Base-by-base conservation (phyloP, 92 coral and sea anemone genomes). In the Pocillopora grandis region DNA sequence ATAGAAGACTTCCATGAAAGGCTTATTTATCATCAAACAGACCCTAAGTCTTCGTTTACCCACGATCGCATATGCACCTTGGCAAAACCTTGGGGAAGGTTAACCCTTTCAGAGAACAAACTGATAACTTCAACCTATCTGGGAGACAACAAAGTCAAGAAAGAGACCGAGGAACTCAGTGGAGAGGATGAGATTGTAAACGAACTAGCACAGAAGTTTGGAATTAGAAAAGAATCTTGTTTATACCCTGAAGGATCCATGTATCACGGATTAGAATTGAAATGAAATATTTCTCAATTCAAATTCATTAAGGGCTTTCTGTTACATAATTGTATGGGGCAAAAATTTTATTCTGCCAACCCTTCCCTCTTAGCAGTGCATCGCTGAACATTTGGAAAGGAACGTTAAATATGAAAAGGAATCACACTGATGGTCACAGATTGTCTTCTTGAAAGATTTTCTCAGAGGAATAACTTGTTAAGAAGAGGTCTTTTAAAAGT, bases 41-140 rank as follows among this genome's bases (percentile, higher is more conserved):
- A 86, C 21, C 31, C 85, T 10, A 33, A 8, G 18, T 76, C 92
- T 2, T n/a, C 84, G 21, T 80, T 89, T 6, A 89, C 83, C 35
- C 77, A 76, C 58, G 80, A 76, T 27, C 82, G 88, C 61, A 14
- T 89, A 15, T 85, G 89, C 79, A 80, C 92, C 55, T 12, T 87
- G 27, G 79, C 85, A 15, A 86, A 60, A 67, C 89, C 91, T 15
- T 83, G 91, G 89, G 91, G 91, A 18, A 73, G 89, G 67, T n/a
- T 85, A 18, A 85, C 87, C 66, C 65, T 89, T 58, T 35, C 84
- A 48, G 83, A 84, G 31, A 61, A 19, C 20, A 85, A 89, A 67
- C 57, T 85, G 19, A 66, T 72, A 17, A 82, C 67, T 68, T 55
- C 84, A 23, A 62, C 87, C 17, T 76, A 37, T 55, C 87, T 75